phyloP scores from a whole-genome alignment of 2,797 vertebrate genomes.

The Rhinella marina region DNA sequence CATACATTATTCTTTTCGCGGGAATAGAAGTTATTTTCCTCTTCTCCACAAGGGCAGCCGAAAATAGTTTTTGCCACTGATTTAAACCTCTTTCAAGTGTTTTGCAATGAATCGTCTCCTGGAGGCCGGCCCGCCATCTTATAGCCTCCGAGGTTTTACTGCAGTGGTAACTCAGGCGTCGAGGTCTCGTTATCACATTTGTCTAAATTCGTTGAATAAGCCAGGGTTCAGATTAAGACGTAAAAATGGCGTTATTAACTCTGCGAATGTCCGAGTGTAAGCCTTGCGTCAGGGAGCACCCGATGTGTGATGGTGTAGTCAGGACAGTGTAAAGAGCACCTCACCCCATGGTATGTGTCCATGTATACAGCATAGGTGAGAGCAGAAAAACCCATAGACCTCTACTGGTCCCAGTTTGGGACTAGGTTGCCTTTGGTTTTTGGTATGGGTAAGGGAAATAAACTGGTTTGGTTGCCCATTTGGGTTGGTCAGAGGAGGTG shows the following conservation, averaged over 20 bases:
- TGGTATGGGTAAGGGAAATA: too few species aligned
- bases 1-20: constrained; percentile 45
- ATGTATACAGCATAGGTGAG: too few species aligned
- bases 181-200: constrained; percentile 38
- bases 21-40: constrained; percentile 16
- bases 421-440: too few species aligned
- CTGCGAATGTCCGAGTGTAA: not conserved
- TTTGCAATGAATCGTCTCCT: constrained; percentile 41
- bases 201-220: constrained; percentile 39
- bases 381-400: too few species aligned
- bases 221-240: not conserved
- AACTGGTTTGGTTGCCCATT: too few species aligned
- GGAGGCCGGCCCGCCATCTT: constrained; percentile 37
- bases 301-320: too few species aligned
- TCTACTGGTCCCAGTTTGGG: too few species aligned
- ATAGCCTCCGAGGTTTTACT: constrained; percentile 45
- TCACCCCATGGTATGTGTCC: too few species aligned
- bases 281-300: not conserved
- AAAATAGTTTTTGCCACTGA: constrained; percentile 53
- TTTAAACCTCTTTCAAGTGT: constrained; percentile 32
- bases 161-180: constrained; percentile 38
- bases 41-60: constrained; percentile 44
- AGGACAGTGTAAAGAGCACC: too few species aligned
- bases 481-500: too few species aligned
- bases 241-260: constrained; percentile 4